A percentile compares a stretch with the other conserved stretches of the same genome.
These are phyloP conservation scores for Paratrypauchen microcephalus DNA, from an alignment of 2,797 vertebrate genomes.

Conservation along the genomic window DNA sequence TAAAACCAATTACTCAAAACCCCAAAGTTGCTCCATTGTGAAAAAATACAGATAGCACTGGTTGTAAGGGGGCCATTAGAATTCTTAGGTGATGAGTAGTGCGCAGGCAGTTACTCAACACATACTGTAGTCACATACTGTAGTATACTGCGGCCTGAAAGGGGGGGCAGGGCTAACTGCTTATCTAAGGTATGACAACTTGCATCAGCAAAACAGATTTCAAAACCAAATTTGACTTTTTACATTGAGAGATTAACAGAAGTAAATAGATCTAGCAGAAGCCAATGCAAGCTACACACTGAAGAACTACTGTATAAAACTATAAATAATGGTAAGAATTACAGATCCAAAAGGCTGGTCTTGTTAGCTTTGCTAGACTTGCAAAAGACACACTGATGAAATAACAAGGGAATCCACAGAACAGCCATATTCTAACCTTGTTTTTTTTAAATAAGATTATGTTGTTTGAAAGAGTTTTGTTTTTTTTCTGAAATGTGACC, in stretches of 20 bases:
- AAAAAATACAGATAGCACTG: slow-evolving; percentile 1
- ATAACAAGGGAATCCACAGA: slow-evolving; percentile 1
- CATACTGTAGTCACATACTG: neutral
- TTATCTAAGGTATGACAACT: neutral
- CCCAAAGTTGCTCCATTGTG: neutral
- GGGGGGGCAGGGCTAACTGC: neutral
- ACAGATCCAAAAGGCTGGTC: neutral
- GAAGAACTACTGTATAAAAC: neutral
- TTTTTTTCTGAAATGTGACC: slow-evolving; percentile 7
- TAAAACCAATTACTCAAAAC: slow-evolving; percentile 22
- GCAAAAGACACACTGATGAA: neutral
- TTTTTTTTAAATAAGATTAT: neutral
- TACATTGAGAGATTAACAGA: neutral
- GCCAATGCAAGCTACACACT: neutral
- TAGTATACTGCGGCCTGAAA: neutral
- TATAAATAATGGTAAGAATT: neutral
- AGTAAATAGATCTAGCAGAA: too few species aligned
- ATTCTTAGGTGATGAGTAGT: slow-evolving; percentile 42
- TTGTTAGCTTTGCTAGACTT: neutral
- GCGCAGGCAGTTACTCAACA: slow-evolving; percentile 26
- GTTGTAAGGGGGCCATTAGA: slow-evolving; percentile 26
- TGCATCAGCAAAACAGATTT: neutral
- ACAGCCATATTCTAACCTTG: neutral
- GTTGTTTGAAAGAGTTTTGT: neutral
- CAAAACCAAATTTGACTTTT: neutral